Evolutionary conservation across 2,113 vertebrate species (phyloP), one percentile per base, ranked within the genome.

Genomic region (Monopterus albus): DNA sequence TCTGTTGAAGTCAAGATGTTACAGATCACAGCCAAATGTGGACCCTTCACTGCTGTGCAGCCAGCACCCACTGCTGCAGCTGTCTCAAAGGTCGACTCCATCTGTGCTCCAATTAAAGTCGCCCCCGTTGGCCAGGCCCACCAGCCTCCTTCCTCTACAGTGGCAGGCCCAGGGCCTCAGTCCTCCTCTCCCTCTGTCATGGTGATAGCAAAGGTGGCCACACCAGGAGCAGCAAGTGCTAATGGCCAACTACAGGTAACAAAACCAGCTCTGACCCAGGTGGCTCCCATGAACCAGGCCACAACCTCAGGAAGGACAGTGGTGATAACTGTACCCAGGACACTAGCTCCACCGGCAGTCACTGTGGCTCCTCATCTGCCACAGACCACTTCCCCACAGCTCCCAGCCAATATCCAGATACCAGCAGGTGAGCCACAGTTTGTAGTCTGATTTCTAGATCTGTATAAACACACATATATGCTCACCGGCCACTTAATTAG

Each of bases 401-500:
- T 98, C 17, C 95, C 95, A 20, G 90, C 95, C 9, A 95, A 94
- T 75, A 86, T 98, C 61, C 96, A 97, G 79, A 94, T 98, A 43
- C 95, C 95, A 15, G 84, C 94, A 92, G 97, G 97, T 98, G 89
- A 79, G 94, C 14, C 36, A 8, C 23, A 7, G 23, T 31, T 31
- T 31, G 8, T 31, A 31, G 2, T 31, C 1, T 31, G 8, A n/a
- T n/a, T n/a, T n/a, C n/a, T n/a, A n/a, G n/a, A n/a, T n/a, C n/a
- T n/a, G n/a, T n/a, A n/a, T n/a, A n/a, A n/a, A n/a, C n/a, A n/a
- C n/a, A n/a, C n/a, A n/a, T n/a, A n/a, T n/a, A n/a, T n/a, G n/a
- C n/a, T n/a, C n/a, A n/a, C n/a, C n/a, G n/a, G n/a, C n/a, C n/a
- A n/a, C n/a, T n/a, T n/a, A n/a, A n/a, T n/a, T n/a, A n/a, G n/a